Base-by-base conservation (phyloP, 1,140 invertebrate genomes). In the Lepidurus arcticus region DNA sequence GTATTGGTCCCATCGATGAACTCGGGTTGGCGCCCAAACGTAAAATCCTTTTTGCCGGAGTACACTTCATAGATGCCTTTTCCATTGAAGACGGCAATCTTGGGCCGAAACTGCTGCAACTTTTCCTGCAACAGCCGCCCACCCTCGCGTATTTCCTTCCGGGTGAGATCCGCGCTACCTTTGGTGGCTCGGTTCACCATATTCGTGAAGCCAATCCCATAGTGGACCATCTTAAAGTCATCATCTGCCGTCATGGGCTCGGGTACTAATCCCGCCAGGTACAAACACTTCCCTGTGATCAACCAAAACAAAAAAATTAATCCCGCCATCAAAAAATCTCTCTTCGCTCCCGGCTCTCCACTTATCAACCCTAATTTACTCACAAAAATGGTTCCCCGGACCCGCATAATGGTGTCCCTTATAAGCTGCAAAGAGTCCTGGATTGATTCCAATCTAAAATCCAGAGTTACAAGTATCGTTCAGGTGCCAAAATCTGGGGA, bases 361-460 rank as follows among this genome's bases (percentile, higher is more conserved):
- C 34, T 34, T 34, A 34, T 34, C 4, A 75, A 75, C 42, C 43
- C 11, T 73, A 42, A 42, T 76, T 76, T 78, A 88, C 90, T 91
- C 86, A 92, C 97, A 99, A 86, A 98, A 98, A 88, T 99, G 97
- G 88, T 99, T 98, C 44, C 96, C 96, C 77, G 96, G 96, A 76
- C 97, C 97, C 74, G 96, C 96, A 88, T 98, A 98, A 86, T 98
- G 96, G 87, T 98, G 96, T 9, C 96, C 96, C 86, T 97, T 97
- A 87, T 96, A 97, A 76, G 96, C 97, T 78, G 96, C 95, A 87
- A 97, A 97, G 81, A 98, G 87, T 4, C 96, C 96, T 65, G 97
- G 97, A 88, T 98, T 98, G 81, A 98, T 98, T 80, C 97, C 97
- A 87, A 98, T 94, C 96, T 98, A 87, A 84, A 84, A 73, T 80